Evolutionary conservation across 2,797 vertebrate species (phyloP).

Genomic region (Hypotaenidia philippensis): DNA sequence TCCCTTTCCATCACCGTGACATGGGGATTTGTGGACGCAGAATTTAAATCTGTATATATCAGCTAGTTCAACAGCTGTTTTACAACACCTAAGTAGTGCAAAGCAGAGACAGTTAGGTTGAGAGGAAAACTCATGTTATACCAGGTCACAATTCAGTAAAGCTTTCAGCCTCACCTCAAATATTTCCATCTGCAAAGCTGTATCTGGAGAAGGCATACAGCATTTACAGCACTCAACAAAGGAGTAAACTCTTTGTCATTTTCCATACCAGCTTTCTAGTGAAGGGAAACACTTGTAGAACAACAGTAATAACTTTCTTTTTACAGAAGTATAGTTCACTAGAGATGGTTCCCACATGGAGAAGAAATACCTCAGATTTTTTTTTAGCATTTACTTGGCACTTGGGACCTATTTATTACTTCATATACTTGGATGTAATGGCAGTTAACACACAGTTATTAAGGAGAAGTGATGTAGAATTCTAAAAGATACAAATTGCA

Average conservation of each 20-base stretch:
- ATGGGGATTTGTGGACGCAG: not conserved
- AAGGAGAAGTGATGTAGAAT: slow-evolving; percentile 48
- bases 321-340: slow-evolving; percentile 36
- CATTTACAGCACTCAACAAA: slow-evolving; percentile 45
- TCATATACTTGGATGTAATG: slow-evolving; percentile 61
- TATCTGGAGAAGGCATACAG: slow-evolving; percentile 44
- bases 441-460: slow-evolving; percentile 66
- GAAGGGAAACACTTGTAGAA: slow-evolving; percentile 63
- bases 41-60: not conserved
- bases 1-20: not conserved
- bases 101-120: slow-evolving; percentile 3
- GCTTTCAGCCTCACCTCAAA: slow-evolving; percentile 10
- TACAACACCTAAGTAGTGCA: slow-evolving; percentile 21
- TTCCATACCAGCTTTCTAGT: slow-evolving; percentile 65
- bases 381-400: slow-evolving; percentile 66
- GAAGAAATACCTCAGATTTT: slow-evolving; percentile 48
- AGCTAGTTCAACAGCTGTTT: slow-evolving; percentile 25
- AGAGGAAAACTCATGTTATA: slow-evolving; percentile 7
- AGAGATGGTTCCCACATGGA: slow-evolving; percentile 73
- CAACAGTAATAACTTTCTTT: slow-evolving; percentile 60
- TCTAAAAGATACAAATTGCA: slow-evolving; percentile 58
- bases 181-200: slow-evolving; percentile 39
- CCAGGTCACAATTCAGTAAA: slow-evolving; percentile 35
- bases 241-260: slow-evolving; percentile 54
- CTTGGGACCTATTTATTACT: slow-evolving; percentile 70